Conservation (phyloP, 2,888 invertebrate genomes). For the Orthosia incerta region DNA sequence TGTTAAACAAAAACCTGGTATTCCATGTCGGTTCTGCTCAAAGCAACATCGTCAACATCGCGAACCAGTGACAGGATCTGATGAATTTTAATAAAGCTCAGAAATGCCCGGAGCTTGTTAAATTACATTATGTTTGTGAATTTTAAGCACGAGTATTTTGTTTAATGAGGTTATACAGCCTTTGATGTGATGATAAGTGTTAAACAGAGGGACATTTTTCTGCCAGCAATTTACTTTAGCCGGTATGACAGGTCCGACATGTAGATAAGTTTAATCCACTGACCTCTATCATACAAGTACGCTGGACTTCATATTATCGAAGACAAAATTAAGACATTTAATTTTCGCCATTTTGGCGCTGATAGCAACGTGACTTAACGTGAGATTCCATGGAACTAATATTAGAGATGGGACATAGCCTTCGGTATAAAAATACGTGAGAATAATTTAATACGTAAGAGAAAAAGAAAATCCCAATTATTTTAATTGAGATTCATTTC, state of each 20-base stretch:
- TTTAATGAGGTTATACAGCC: not conserved
- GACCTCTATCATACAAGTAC: too few relatives aligned
- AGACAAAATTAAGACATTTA: too few relatives aligned
- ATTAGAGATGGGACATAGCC: too few relatives aligned
- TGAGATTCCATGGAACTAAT: too few relatives aligned
- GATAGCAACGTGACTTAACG: too few relatives aligned
- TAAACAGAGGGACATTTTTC: not conserved
- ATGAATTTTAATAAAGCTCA: conserved; percentile 55
- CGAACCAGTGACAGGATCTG: conserved; percentile 3
- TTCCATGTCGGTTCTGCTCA: conserved; percentile 2
- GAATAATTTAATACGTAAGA: too few relatives aligned
- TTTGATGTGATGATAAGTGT: conserved; percentile 19
- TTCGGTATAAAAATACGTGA: too few relatives aligned
- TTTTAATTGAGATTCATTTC: too few relatives aligned
- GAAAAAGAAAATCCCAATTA: too few relatives aligned
- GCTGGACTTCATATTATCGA: too few relatives aligned
- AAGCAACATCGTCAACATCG: conserved; percentile 13
- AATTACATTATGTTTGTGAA: conserved; percentile 43
- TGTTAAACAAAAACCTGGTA: not conserved
- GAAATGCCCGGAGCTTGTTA: conserved; percentile 19
- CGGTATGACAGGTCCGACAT: not conserved
- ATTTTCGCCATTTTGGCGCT: too few relatives aligned
- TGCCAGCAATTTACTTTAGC: not conserved
- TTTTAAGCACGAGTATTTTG: conserved; percentile 19
- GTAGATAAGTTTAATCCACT: too few relatives aligned